Base-by-base conservation (phyloP, 2,113 vertebrate species). In the Eurystomus gularis region DNA sequence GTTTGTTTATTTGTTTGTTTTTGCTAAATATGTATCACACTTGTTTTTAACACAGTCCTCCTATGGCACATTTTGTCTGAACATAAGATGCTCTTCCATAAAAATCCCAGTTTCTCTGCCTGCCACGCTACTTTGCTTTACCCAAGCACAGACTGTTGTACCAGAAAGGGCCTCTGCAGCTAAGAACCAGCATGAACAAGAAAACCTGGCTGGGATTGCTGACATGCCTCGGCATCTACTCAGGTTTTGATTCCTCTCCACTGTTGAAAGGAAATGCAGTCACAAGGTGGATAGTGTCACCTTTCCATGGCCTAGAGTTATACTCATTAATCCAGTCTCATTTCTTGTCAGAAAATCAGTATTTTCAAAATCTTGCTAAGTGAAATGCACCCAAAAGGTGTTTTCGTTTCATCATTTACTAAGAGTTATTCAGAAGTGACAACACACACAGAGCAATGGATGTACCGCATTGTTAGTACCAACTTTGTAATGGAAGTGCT, bases 391-490 rank as follows among this genome's bases (percentile, higher is more conserved):
- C 1, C 10, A 40, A 79, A 83, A 52, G 15, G 3, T 35, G 11
- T 6, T 82, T 94, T 62, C 2, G 2, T 60, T 60, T 79, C 12
- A 20, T 60, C 15, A 12, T 44, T 21, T 86, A 37, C 11, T 15
- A 9, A 31, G 19, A 70, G 9, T 68, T 66, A 35, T 46, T 44
- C 75, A 25, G 19, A 19, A 70, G 11, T 17, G 28, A 24, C 12
- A 61, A 31, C 10, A n/a, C n/a, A n/a, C n/a, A n/a, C n/a, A n/a
- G n/a, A 29, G 1, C 0, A 0, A 48, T 44, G 37, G 49, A 40
- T 2, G 0, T 29, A 10, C 11, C 69, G 10, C 4, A 24, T 28
- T 46, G 23, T 58, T 48, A 33, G 48, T 51, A 33, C 8, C 58
- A 46, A 17, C 1, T 70, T 73, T 51, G 11, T 49, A n/a, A 62